These are phyloP conservation scores for Lucilia cuprina DNA, from an alignment of 1,140 invertebrate species.

Conservation along the genomic window DNA sequence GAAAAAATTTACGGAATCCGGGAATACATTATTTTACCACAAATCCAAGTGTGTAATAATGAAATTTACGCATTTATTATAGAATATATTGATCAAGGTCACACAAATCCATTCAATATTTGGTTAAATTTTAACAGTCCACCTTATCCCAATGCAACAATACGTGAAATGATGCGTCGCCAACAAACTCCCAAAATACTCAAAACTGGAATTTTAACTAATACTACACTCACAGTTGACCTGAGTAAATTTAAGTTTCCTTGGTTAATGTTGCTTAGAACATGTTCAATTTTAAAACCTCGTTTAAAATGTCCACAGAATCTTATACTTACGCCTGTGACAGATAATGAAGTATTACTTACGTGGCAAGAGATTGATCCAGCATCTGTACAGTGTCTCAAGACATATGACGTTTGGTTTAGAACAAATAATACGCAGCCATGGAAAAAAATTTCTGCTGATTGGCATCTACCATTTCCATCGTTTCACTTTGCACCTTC, in stretches of 20 bases:
- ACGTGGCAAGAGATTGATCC: slow-evolving; percentile 51
- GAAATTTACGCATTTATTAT: slow-evolving; percentile 52
- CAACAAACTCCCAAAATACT: slow-evolving; percentile 49
- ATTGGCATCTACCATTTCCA: slow-evolving; percentile 58
- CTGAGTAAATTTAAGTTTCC: slow-evolving; percentile 40
- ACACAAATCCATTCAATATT: slow-evolving; percentile 53
- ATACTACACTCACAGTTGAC: slow-evolving; percentile 9
- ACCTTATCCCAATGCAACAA: slow-evolving; percentile 52
- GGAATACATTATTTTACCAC: not conserved
- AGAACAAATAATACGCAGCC: slow-evolving; percentile 40
- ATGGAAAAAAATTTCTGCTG: slow-evolving; percentile 48
- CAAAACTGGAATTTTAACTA: slow-evolving; percentile 41
- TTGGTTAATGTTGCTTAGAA: slow-evolving; percentile 52
- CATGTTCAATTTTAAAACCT: slow-evolving; percentile 51
- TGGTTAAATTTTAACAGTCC: slow-evolving; percentile 49
- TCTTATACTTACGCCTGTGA: slow-evolving; percentile 47
- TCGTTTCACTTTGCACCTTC: slow-evolving; percentile 54
- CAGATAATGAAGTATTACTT: slow-evolving; percentile 52
- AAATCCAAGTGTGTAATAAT: not conserved
- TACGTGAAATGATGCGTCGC: slow-evolving; percentile 50
- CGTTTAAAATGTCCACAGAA: slow-evolving; percentile 46
- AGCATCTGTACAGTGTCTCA: slow-evolving; percentile 50
- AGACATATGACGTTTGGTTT: slow-evolving; percentile 59
- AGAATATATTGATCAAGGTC: slow-evolving; percentile 59
- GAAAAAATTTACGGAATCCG: not conserved